phyloP scores from a whole-genome alignment of 2,113 vertebrate species.

The Pangasianodon hypophthalmus region DNA sequence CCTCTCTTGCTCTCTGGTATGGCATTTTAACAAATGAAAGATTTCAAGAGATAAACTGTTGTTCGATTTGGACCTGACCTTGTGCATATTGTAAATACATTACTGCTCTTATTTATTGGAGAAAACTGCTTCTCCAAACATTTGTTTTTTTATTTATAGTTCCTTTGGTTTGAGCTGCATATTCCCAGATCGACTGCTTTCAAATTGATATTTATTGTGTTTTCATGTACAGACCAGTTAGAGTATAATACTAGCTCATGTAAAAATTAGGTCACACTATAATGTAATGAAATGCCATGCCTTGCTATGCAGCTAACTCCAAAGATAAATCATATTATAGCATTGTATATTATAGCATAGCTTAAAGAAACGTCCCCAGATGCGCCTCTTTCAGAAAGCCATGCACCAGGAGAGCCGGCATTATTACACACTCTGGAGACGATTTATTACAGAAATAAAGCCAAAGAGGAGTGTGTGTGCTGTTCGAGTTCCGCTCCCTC shows the following conservation, averaged over 20 bases:
- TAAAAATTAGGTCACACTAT: neutral
- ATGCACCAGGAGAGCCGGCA: constrained; percentile 31
- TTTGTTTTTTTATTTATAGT: constrained; percentile 82
- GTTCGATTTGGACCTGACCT: constrained; percentile 58
- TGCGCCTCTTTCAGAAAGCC: constrained; percentile 28
- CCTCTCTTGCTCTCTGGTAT: constrained; percentile 40
- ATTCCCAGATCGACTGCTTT: constrained; percentile 64
- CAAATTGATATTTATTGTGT: constrained; percentile 76
- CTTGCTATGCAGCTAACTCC: neutral
- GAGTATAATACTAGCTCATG: constrained; percentile 50
- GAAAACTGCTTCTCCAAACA: constrained; percentile 71
- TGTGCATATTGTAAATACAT: constrained; percentile 91
- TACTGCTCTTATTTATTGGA: constrained; percentile 90
- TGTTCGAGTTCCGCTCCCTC: constrained; percentile 51
- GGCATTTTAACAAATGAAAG: constrained; percentile 37
- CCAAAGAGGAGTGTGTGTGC: constrained; percentile 50
- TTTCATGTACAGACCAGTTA: constrained; percentile 55
- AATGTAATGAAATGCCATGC: neutral
- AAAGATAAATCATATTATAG: neutral
- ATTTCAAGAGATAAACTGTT: constrained; percentile 53
- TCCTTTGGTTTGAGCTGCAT: constrained; percentile 67
- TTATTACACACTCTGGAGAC: constrained; percentile 54
- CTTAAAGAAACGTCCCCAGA: constrained; percentile 1
- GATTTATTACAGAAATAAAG: constrained; percentile 52
- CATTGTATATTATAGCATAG: neutral